A percentile compares a stretch with the other conserved stretches of the same genome.
Conservation (phyloP, 2,797 vertebrate genomes). For the Euphonia xanthogaster region DNA sequence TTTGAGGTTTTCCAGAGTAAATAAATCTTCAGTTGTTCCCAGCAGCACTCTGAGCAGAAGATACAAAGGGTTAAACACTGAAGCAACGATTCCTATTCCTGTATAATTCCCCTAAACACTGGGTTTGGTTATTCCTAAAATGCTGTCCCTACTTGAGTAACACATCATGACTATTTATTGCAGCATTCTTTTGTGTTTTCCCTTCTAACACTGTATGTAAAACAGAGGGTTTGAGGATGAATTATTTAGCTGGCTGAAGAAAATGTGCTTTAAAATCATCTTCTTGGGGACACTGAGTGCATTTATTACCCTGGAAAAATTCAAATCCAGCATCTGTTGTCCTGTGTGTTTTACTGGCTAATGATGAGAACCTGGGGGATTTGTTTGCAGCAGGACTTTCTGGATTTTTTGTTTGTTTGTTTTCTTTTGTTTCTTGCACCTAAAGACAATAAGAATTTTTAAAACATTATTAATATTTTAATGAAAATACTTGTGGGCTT, state of each 20-base stretch:
- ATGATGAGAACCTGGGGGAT: background rate
- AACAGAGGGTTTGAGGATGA: slow-evolving; percentile 3
- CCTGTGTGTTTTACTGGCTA: slow-evolving; percentile 14
- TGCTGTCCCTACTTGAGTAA: background rate
- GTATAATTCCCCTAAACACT: background rate
- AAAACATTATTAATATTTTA: slow-evolving; percentile 42
- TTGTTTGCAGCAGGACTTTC: background rate
- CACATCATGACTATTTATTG: background rate
- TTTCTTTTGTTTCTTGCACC: background rate
- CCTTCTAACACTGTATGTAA: background rate
- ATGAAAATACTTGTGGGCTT: background rate
- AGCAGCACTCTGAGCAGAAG: background rate
- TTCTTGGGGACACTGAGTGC: background rate
- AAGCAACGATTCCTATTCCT: background rate
- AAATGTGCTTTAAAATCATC: background rate
- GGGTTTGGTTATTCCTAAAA: background rate
- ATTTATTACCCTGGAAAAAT: slow-evolving; percentile 41
- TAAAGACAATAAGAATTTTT: background rate
- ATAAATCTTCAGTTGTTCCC: background rate
- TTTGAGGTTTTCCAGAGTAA: background rate
- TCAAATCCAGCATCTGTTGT: slow-evolving; percentile 42
- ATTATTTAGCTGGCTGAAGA: slow-evolving; percentile 5
- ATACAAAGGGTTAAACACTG: background rate
- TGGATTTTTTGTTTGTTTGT: background rate
- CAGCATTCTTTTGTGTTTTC: background rate